Base-by-base conservation (phyloP, 2,113 vertebrate species). In the Sinocyclocheilus anophthalmus region DNA sequence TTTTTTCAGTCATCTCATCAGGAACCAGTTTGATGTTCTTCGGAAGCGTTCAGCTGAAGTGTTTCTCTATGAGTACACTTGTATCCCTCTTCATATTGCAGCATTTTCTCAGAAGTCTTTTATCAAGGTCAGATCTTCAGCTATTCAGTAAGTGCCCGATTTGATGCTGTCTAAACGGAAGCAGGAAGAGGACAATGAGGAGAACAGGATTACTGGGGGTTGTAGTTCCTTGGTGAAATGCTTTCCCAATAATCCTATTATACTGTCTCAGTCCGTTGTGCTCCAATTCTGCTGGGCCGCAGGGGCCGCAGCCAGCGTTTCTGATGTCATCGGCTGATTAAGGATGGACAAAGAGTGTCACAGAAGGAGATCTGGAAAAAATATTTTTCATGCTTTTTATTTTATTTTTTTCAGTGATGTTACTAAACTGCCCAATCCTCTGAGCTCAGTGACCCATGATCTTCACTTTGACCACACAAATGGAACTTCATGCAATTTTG, bases 191-290 rank as follows among this genome's bases (percentile, higher is more conserved):
- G 80, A 84, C 86, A 77, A 76, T 69, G 69, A 87, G 82, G 83
- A 85, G 65, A 82, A 84, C 76, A 82, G 89, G 87, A 90, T 90
- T 90, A 90, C 77, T 72, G 81, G 61, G 78, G 61, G 77, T 85
- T 86, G 84, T 80, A 80, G 85, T 87, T 89, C 80, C 78, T 81
- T 72, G 45, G 80, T 63, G 30, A 82, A 90, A 85, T 88, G 87
- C 86, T 91, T 87, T 87, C 55, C 55, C 65, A 45, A 79, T 90
- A 90, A 90, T 91, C 88, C 88, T 89, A 78, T 91, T 89, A 90
- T 70, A 78, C 70, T 76, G 72, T 81, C 72, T 87, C 88, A 87
- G 72, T 80, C 78, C n/a, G 77, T 53, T 80, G 59, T 57, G 88
- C 86, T 87, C 82, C 82, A 88, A 77, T 88, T 85, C 86, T 83